phyloP scores from a whole-genome alignment of 2,113 vertebrate genomes.

The Cryptomyrus ogoouensis region DNA sequence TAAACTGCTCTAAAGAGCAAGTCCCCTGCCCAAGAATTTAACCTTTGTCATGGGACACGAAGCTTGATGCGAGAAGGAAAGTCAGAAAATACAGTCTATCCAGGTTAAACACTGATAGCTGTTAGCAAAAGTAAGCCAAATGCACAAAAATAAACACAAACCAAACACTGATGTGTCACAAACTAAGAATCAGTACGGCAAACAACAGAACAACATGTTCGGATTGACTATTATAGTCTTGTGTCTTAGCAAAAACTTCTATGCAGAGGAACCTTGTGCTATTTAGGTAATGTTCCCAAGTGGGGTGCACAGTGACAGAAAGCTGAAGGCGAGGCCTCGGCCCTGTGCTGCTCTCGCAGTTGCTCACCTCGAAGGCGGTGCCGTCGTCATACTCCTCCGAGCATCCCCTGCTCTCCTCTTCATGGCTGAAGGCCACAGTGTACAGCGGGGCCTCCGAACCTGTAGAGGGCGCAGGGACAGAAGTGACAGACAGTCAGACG shows the following conservation, averaged over 20 bases:
- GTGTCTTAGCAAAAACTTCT: background rate
- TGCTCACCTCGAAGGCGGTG: constrained; percentile 75
- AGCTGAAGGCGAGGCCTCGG: background rate
- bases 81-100: background rate
- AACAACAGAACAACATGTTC: background rate
- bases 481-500: constrained; percentile 24
- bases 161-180: background rate
- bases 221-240: background rate
- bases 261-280: background rate
- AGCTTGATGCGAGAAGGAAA: background rate
- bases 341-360: background rate
- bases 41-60: background rate
- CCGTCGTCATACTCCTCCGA: constrained; percentile 82
- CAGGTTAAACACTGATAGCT: background rate
- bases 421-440: constrained; percentile 63
- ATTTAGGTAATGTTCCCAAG: background rate
- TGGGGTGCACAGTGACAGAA: background rate
- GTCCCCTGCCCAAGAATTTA: constrained; percentile 5
- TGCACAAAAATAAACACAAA: background rate
- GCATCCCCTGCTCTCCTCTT: constrained; percentile 69
- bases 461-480: constrained; percentile 37
- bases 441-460: constrained; percentile 75
- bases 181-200: background rate
- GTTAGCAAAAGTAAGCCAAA: background rate
- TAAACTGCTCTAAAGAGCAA: constrained; percentile 48